Evolutionary conservation across 1,140 invertebrate genomes (phyloP).

Genomic region (Parasteatoda tepidariorum): DNA sequence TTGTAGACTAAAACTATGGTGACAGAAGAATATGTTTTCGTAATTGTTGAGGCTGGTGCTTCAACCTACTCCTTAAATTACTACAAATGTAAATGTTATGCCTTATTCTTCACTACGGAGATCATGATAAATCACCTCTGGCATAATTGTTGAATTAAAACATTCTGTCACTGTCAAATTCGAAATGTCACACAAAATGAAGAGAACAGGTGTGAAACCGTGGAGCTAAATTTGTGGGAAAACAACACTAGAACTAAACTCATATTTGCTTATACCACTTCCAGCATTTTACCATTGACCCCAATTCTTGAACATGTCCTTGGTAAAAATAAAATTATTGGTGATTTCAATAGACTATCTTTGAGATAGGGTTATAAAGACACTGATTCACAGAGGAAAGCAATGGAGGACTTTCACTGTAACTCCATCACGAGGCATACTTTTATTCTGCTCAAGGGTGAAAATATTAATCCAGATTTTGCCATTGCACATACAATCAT

Average conservation of each 20-base stretch:
- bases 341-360: constrained; percentile 18
- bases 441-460: constrained; percentile 8
- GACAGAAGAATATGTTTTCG: constrained; percentile 9
- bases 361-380: constrained; percentile 5
- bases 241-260: background rate
- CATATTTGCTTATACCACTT: constrained; percentile 18
- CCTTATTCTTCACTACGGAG: background rate
- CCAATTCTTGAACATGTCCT: background rate
- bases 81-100: background rate
- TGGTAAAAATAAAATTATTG: constrained; percentile 33
- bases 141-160: constrained; percentile 18
- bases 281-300: background rate
- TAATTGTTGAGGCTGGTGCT: constrained; percentile 18
- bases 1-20: constrained; percentile 5
- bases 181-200: constrained; percentile 15
- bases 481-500: background rate
- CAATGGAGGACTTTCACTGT: constrained; percentile 3
- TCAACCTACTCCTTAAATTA: constrained; percentile 5
- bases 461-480: constrained; percentile 18
- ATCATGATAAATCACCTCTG: background rate
- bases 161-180: background rate
- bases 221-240: background rate
- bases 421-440: background rate
- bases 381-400: background rate
- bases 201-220: background rate